Percentiles rank a stretch among this genome's conserved stretches.
phyloP scores from a whole-genome alignment of 2,113 vertebrate genomes.

The Microcebus jonahi region DNA sequence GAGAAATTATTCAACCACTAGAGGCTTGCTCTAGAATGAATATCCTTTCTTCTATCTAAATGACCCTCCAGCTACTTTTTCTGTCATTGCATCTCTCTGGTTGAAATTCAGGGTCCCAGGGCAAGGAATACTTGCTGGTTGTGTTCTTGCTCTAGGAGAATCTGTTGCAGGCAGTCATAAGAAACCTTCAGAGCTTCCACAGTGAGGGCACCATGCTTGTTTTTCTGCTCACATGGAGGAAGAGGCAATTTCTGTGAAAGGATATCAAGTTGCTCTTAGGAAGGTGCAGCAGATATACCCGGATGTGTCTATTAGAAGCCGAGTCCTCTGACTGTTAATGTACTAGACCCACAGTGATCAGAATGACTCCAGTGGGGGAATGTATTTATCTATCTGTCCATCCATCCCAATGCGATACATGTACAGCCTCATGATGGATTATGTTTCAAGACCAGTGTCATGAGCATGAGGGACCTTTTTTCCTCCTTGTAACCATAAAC shows the following conservation, averaged over 20 bases:
- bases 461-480: neutral
- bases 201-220: neutral
- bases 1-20: rapidly evolving
- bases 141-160: neutral
- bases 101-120: neutral
- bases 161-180: neutral
- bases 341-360: neutral
- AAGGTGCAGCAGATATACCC: neutral
- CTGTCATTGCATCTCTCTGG: no score
- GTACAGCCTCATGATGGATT: neutral
- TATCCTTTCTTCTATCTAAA: neutral
- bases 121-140: neutral
- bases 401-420: neutral
- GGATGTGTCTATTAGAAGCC: neutral
- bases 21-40: neutral
- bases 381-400: neutral
- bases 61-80: neutral
- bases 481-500: slow-evolving; percentile 66
- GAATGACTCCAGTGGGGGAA: neutral
- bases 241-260: neutral
- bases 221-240: neutral
- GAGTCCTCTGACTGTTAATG: neutral
- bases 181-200: neutral
- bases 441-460: slow-evolving; percentile 47
- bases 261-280: neutral